Evolutionary conservation across 2,797 vertebrate species (phyloP), one percentile per base, ranked within the genome.

Genomic region (Microctenopoma steveboyesi): DNA sequence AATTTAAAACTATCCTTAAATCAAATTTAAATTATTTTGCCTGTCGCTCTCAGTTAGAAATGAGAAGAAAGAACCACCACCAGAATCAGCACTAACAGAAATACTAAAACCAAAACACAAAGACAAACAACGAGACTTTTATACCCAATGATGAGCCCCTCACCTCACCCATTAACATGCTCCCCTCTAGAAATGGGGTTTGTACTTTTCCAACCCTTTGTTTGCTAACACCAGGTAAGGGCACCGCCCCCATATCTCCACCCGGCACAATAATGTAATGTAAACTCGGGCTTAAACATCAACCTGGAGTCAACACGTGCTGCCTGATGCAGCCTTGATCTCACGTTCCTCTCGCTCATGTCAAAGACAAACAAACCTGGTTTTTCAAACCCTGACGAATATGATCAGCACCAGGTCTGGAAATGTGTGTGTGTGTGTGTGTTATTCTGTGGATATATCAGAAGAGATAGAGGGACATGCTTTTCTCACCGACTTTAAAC

Each of bases 281-380:
- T 71, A 73, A 80, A 73, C 78, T 52, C 10, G 28, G 59, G 81
- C 75, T 93, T 91, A 93, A 89, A 91, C 85, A 93, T 92, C 89
- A 78, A 91, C 90, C 74, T 78, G 79, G 81, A 79, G 85, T 87
- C 86, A 89, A 88, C 82, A 88, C 77, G 59, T 76, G 51, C 46
- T 10, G 39, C 58, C 43, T 14, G 12, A 8, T 35, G 45, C 58
- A 74, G 80, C 82, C 87, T 85, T 89, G 88, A 92, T 88, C 90
- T 87, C 76, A 69, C 10, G 71, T 68, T 87, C 67, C 18, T 18
- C 64, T 71, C 48, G 39, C 47, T 56, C 22, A 72, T 66, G 76
- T 60, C 55, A 45, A 79, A 79, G 74, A 65, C 65, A 88, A 86
- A 89, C 69, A 82, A 22, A 54, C 0, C 28, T n/a, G 28, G 10